These are phyloP conservation scores for Phyllotis vaccarum DNA, from an alignment of 2,797 vertebrate species.

Conservation along the genomic window DNA sequence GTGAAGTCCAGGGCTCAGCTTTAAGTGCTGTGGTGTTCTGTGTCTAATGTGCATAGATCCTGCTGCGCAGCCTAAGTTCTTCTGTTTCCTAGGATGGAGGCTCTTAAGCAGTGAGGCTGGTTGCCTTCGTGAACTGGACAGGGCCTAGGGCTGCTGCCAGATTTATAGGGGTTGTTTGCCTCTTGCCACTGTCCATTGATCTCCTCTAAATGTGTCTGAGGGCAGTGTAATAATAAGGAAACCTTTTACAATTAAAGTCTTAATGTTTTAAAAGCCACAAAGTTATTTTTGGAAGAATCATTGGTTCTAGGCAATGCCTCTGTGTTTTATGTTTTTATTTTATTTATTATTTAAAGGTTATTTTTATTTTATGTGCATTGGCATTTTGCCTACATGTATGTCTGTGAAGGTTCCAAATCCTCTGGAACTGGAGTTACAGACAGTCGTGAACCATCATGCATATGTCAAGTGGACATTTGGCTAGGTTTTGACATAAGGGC, in stretches of 20 bases:
- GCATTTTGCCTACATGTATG: background rate
- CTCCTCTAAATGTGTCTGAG: background rate
- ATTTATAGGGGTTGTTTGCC: background rate
- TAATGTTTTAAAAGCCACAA: background rate
- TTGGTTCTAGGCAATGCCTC: background rate
- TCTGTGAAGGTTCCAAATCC: background rate
- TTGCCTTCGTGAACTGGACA: background rate
- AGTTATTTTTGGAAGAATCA: background rate
- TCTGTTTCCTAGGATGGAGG: background rate
- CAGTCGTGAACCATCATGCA: background rate
- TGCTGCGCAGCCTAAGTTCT: no score
- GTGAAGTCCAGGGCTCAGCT: background rate
- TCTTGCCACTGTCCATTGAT: background rate
- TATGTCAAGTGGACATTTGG: background rate
- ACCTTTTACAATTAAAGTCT: background rate
- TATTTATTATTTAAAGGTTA: background rate
- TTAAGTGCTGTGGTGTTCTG: background rate
- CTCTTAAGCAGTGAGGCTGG: background rate
- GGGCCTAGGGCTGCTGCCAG: no score
- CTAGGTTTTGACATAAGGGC: background rate
- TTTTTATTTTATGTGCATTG: background rate
- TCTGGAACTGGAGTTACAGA: background rate
- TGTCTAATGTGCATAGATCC: background rate
- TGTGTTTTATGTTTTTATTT: background rate
- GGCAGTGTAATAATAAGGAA: background rate